Evolutionary conservation across 2,113 vertebrate species (phyloP).

Genomic region (Paraplagusia blochii): DNA sequence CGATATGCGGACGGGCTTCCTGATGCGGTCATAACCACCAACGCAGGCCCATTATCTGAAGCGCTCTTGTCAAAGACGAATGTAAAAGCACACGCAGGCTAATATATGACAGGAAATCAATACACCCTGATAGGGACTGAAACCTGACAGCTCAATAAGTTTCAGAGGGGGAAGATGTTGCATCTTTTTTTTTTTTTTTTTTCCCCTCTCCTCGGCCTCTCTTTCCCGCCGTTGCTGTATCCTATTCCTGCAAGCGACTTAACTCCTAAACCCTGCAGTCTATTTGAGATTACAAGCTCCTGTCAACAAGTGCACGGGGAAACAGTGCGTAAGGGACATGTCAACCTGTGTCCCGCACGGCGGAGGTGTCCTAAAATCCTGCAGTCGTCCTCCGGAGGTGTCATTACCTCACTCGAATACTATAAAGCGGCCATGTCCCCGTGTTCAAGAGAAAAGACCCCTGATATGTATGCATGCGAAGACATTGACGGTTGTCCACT

Average conservation of each 20-base stretch:
- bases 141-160: conserved; percentile 71
- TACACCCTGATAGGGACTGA: conserved; percentile 46
- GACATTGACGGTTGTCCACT: background rate
- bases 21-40: conserved; percentile 52
- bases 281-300: conserved; percentile 59
- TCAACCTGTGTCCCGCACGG: conserved; percentile 2
- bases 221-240: conserved; percentile 22
- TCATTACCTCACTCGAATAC: conserved; percentile 27
- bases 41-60: conserved; percentile 39
- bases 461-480: background rate
- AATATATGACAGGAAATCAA: conserved; percentile 64
- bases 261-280: conserved; percentile 48
- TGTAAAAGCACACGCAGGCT: conserved; percentile 28
- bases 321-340: conserved; percentile 15
- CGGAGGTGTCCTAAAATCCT: conserved; percentile 19
- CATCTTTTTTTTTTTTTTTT: conserved; percentile 9
- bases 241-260: conserved; percentile 50
- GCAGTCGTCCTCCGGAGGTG: conserved; percentile 7
- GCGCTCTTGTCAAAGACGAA: conserved; percentile 22
- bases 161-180: conserved; percentile 32
- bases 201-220: conserved; percentile 4
- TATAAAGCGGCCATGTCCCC: conserved; percentile 11
- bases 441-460: conserved; percentile 14
- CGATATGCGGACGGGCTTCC: conserved; percentile 49
- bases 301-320: conserved; percentile 53